Evolutionary conservation across 2,797 vertebrate species (phyloP).

Genomic region (Salmo trutta): DNA sequence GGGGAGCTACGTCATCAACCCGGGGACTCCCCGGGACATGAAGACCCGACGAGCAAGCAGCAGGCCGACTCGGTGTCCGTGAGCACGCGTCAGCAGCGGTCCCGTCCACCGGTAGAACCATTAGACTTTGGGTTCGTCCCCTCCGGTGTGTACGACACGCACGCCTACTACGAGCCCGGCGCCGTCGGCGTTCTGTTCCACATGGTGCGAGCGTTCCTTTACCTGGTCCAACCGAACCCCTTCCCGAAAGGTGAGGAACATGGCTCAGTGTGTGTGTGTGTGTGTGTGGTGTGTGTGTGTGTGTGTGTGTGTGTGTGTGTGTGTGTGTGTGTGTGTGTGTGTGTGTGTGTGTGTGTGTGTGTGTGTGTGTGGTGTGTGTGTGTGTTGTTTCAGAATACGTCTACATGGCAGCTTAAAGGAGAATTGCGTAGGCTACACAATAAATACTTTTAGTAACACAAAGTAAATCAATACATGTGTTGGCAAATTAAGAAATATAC

Average conservation of each 20-base stretch:
- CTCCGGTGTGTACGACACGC: constrained; percentile 82
- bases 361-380: constrained; percentile 4
- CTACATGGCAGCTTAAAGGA: too few relatives aligned
- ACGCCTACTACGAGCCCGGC: constrained; percentile 79
- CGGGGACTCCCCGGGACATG: constrained; percentile 24
- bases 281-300: constrained; percentile 1
- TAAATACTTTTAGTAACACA: too few relatives aligned
- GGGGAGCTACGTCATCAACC: constrained; percentile 59
- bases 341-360: constrained; percentile 7
- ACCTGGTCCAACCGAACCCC: constrained; percentile 84
- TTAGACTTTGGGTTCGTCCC: constrained; percentile 90
- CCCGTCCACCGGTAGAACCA: constrained; percentile 64
- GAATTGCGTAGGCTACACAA: too few relatives aligned
- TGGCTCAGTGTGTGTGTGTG: background rate
- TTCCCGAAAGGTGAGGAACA: constrained; percentile 87
- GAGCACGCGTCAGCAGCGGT: constrained; percentile 40
- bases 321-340: too few relatives aligned
- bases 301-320: constrained; percentile 7
- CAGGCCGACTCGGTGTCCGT: background rate
- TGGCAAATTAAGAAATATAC: too few relatives aligned
- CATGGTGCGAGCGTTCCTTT: constrained; percentile 85
- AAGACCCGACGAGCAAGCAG: background rate
- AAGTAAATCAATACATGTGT: too few relatives aligned
- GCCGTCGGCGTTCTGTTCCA: constrained; percentile 82
- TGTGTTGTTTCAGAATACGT: background rate